Evolutionary conservation across 1,140 invertebrate genomes (phyloP).

Genomic region (Triops cancriformis): DNA sequence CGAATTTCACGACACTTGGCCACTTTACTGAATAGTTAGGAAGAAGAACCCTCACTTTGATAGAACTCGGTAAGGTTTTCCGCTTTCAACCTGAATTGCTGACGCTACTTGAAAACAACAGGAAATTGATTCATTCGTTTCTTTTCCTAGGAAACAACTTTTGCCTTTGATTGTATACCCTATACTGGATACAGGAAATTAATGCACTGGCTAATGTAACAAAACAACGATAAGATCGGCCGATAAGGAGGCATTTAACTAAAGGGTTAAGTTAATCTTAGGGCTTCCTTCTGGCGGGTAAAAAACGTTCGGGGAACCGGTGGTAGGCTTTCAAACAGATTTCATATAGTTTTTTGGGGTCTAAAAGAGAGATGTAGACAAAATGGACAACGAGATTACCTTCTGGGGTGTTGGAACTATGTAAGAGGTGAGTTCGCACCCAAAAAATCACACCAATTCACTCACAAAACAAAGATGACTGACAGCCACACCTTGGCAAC

Average conservation of each 20-base stretch:
- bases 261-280: not conserved
- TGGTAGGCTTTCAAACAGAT: too few species aligned
- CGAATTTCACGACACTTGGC: too few species aligned
- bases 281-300: not conserved
- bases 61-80: not conserved
- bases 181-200: too few species aligned
- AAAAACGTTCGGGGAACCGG: not conserved
- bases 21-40: too few species aligned
- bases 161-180: too few species aligned
- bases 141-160: not conserved
- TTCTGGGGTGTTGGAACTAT: not conserved
- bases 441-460: not conserved
- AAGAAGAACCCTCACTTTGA: too few species aligned
- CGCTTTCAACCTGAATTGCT: not conserved
- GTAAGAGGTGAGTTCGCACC: not conserved
- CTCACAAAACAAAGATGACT: not conserved
- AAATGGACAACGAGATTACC: not conserved
- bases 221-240: not conserved
- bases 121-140: not conserved
- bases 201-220: too few species aligned
- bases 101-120: not conserved
- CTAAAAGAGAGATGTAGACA: too few species aligned
- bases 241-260: not conserved
- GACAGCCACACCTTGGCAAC: slow-evolving; percentile 9
- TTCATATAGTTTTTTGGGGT: too few species aligned